phyloP scores from a whole-genome alignment of 2,888 invertebrate species.

The Callimorpha dominula region DNA sequence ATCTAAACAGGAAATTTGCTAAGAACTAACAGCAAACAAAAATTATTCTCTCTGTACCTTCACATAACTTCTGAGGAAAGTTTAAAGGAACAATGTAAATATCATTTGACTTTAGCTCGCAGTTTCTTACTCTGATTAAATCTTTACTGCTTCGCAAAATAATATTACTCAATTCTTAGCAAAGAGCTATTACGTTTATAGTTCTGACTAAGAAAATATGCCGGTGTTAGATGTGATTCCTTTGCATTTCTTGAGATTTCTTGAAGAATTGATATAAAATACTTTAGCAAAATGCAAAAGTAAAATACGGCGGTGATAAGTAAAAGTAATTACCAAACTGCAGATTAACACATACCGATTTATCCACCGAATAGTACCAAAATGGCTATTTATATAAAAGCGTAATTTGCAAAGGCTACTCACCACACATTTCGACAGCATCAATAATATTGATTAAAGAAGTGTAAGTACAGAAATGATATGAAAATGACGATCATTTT shows the following conservation, averaged over 20 bases:
- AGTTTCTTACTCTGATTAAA: conserved; percentile 39
- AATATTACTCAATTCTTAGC: conserved; percentile 20
- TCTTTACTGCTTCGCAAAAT: conserved; percentile 29
- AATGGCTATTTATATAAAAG: no score
- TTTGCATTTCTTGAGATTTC: not conserved
- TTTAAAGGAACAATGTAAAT: conserved; percentile 33
- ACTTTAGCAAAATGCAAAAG: not conserved
- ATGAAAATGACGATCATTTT: no score
- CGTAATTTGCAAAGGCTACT: no score
- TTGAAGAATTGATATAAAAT: not conserved
- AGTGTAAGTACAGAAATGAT: no score
- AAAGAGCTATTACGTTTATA: conserved; percentile 7
- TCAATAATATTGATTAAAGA: no score
- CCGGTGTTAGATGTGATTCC: not conserved
- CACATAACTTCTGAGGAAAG: conserved; percentile 12
- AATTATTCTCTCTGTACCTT: conserved; percentile 7
- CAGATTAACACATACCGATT: no score
- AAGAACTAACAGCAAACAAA: conserved; percentile 11
- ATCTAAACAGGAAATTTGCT: not conserved
- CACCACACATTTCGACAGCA: no score
- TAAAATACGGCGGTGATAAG: no score
- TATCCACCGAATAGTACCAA: no score
- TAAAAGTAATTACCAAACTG: no score
- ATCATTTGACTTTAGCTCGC: conserved; percentile 26
- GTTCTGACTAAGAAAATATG: conserved; percentile 2